These are phyloP conservation scores for Pocillopora grandis DNA, from an alignment of 92 coral and sea anemone genomes.

Conservation along the genomic window DNA sequence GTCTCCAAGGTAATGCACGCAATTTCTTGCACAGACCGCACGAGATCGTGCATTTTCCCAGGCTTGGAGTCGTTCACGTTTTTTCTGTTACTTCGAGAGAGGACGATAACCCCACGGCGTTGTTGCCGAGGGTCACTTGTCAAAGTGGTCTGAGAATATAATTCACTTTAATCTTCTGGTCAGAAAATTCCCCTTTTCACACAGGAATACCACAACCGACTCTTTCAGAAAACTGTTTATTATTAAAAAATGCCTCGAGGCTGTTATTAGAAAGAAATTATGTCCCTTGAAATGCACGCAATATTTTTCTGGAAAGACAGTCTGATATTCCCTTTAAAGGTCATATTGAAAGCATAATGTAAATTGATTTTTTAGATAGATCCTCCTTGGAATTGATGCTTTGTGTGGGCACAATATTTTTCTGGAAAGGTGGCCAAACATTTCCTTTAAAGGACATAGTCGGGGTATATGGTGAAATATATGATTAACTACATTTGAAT, in stretches of 20 bases:
- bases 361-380: not conserved
- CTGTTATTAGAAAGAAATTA: not conserved
- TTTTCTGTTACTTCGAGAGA: not conserved
- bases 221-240: slow-evolving; percentile 2
- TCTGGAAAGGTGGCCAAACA: no score
- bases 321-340: not conserved
- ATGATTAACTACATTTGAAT: not conserved
- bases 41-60: not conserved
- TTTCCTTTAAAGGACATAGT: no score
- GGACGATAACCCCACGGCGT: not conserved
- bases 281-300: not conserved
- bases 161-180: not conserved
- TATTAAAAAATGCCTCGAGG: not conserved
- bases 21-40: not conserved
- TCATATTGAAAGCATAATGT: not conserved
- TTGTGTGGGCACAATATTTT: not conserved
- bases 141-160: not conserved
- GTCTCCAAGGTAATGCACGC: not conserved
- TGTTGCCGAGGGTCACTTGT: not conserved
- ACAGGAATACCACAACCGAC: not conserved
- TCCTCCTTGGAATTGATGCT: not conserved
- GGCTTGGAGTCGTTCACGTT: not conserved
- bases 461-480: no score
- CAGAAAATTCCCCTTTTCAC: not conserved
- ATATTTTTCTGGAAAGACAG: not conserved